A percentile compares a stretch with the other conserved stretches of the same genome.
phyloP scores from a whole-genome alignment of 2,797 vertebrate genomes.

The Trichosurus vulpecula region DNA sequence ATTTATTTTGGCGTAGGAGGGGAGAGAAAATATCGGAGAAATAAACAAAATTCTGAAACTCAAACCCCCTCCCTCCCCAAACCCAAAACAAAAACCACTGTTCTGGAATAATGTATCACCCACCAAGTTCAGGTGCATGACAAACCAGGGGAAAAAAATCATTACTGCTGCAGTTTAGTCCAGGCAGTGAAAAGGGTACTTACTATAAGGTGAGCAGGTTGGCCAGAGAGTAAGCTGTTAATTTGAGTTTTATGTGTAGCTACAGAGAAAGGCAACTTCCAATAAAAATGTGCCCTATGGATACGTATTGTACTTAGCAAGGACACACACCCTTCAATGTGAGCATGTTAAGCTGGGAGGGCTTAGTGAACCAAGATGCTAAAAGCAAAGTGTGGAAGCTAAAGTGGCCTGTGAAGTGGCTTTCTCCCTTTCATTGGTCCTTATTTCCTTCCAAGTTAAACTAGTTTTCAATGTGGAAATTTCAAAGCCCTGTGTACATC shows the following conservation, averaged over 20 bases:
- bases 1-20: background rate
- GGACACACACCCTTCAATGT: background rate
- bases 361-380: conserved; percentile 50
- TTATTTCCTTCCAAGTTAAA: background rate
- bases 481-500: background rate
- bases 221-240: background rate
- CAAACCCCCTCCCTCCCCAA: no score
- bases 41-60: background rate
- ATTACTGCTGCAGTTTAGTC: background rate
- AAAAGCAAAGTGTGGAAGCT: background rate
- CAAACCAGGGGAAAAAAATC: background rate
- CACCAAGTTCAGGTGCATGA: background rate
- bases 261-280: conserved; percentile 32
- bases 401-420: background rate
- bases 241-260: conserved; percentile 36
- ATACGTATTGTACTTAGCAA: background rate
- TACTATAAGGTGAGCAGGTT: conserved; percentile 26
- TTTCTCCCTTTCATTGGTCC: background rate
- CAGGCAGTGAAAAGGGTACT: background rate
- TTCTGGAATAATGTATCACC: conserved; percentile 39
- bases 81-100: background rate
- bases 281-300: background rate
- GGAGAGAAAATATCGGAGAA: background rate
- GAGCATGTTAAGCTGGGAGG: conserved; percentile 63
- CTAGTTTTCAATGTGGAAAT: background rate